A percentile compares a stretch with the other conserved stretches of the same genome.
These are phyloP conservation scores for Cassiopea andromeda DNA, from an alignment of 30 jellyfish, hydroid and myxozoan genomes.

Conservation along the genomic window DNA sequence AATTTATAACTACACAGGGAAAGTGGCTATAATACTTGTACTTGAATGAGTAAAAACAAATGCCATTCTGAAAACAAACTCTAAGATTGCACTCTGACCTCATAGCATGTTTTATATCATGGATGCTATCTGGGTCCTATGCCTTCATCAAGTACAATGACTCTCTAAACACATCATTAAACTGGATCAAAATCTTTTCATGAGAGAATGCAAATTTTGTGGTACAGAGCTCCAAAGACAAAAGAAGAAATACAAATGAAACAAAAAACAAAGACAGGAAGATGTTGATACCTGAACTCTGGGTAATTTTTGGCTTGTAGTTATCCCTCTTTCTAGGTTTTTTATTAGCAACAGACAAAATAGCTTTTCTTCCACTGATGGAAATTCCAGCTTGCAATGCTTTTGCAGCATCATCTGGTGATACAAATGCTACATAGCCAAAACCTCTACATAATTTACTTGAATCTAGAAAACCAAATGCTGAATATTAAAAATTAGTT, in stretches of 20 bases:
- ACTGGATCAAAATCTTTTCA: too few relatives aligned
- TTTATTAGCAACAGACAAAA: slow-evolving; percentile 77
- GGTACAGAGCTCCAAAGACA: not conserved
- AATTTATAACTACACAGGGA: too few relatives aligned
- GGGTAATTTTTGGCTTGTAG: slow-evolving; percentile 17
- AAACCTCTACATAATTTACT: slow-evolving; percentile 91
- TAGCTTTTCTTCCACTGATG: slow-evolving; percentile 64
- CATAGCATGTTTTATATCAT: too few relatives aligned
- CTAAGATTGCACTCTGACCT: too few relatives aligned
- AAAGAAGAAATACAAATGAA: not conserved
- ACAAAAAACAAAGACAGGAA: not conserved
- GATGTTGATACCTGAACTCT: not conserved
- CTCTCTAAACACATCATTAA: too few relatives aligned
- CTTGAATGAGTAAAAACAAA: too few relatives aligned
- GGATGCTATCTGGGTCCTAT: too few relatives aligned
- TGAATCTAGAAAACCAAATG: slow-evolving; percentile 47
- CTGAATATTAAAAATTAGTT: not conserved
- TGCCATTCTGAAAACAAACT: too few relatives aligned
- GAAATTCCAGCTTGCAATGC: slow-evolving; percentile 47
- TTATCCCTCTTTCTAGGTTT: slow-evolving; percentile 76
- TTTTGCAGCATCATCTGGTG: slow-evolving; percentile 91
- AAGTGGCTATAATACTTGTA: too few relatives aligned
- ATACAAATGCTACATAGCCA: slow-evolving; percentile 94
- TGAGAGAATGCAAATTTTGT: too few relatives aligned
- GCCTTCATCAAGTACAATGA: too few relatives aligned